These are phyloP conservation scores for Phrynocephalus versicolor DNA, from an alignment of 2,113 vertebrate genomes.

Conservation along the genomic window DNA sequence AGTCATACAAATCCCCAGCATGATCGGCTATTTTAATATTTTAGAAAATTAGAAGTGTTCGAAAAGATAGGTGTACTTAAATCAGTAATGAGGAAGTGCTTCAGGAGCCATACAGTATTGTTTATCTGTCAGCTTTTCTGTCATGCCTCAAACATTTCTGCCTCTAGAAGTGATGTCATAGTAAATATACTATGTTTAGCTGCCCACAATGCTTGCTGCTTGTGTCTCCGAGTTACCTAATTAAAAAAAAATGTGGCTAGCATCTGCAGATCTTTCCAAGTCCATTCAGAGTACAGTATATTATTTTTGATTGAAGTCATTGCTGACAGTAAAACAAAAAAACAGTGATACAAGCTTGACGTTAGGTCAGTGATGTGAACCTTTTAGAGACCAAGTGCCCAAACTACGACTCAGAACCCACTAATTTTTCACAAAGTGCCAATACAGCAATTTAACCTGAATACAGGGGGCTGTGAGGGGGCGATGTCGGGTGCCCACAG, in stretches of 20 bases:
- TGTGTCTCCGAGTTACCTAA: not conserved
- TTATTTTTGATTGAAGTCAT: not conserved
- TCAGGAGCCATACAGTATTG: not conserved
- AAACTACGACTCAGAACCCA: no score
- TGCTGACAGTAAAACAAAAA: not conserved
- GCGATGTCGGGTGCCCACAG: no score
- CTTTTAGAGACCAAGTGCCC: no score
- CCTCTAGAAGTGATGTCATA: not conserved
- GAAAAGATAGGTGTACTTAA: not conserved
- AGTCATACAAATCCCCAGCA: not conserved
- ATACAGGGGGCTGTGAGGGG: no score
- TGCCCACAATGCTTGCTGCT: not conserved
- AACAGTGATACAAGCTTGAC: not conserved
- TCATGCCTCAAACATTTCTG: not conserved
- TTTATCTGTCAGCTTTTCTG: not conserved
- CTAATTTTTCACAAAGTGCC: no score
- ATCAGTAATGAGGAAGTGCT: not conserved
- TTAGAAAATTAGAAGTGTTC: not conserved
- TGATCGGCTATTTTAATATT: not conserved
- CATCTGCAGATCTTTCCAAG: not conserved
- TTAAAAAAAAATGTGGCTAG: not conserved
- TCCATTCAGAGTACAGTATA: not conserved
- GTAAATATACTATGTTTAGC: not conserved
- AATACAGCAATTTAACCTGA: no score
- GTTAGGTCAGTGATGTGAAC: no score